Evolutionary conservation across 2,113 vertebrate species (phyloP), one percentile per base, ranked within the genome.

Genomic region (Campylomormyrus numenius): DNA sequence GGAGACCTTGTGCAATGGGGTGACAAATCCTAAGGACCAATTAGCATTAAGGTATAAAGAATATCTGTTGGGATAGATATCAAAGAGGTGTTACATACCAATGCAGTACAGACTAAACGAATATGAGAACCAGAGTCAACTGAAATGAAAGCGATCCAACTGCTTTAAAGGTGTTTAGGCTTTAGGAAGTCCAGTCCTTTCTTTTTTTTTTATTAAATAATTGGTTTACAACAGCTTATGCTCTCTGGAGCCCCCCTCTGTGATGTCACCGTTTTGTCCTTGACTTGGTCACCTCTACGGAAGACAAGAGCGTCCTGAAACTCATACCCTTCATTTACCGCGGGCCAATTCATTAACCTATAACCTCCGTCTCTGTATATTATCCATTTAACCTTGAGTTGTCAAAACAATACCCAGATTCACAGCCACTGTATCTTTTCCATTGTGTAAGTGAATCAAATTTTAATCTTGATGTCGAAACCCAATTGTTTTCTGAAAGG

Each of bases 331-430:
- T 8, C 27, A 19, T n/a, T 83, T 90, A 85, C 45, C 4, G 21
- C 35, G 53, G 45, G 48, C 74, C 85, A 39, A 89, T 92, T 91
- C 87, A 90, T 90, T 88, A 66, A 8, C 42, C n/a, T 90, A 89
- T 80, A 88, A 77, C 87, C 45, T 85, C 89, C n/a, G 21, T 83
- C 89, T 31, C 89, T 24, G 39, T 17, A 80, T 80, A 80, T 70
- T 13, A 70, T 31, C 35, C 88, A 87, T 77, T 92, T 91, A 85
- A 50, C 80, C 35, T 42, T 42, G 74, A 19, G 74, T 19, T 19
- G 17, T 39, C 15, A 80, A 42, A 80, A 8, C 35, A 80, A 80
- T 7, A 80, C 15, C 74, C 35, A 39, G 35, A 21, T 17, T 80
- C 35, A 42, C 74, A 80, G 74, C 74, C 31, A 42, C 15, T 42